Evolutionary conservation across 2,113 vertebrate species (phyloP), one percentile per base, ranked within the genome.

Genomic region (Strix uralensis): DNA sequence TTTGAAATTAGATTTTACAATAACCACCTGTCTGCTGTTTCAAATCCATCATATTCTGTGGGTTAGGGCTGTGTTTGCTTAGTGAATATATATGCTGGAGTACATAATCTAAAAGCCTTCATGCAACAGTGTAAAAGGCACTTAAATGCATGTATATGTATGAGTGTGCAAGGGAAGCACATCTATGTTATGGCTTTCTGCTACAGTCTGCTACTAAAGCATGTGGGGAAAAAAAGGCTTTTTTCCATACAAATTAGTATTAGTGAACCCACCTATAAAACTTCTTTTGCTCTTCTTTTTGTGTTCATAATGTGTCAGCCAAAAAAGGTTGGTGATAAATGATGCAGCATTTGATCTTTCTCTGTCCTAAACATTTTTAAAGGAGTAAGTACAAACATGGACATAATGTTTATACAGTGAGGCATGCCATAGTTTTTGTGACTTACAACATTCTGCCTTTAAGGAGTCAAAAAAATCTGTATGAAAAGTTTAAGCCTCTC

Each of bases 1-100:
- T 89, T 94, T 91, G 91, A 95, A 96, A 96, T 97, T 95, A 97
- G 95, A 96, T 96, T 96, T 96, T 92, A 92, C 94, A 92, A 88
- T 95, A 95, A 90, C 91, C 84, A 96, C 96, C 96, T 95, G 91
- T 94, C 92, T 94, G 54, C 81, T 91, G 78, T 42, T 95, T 79
- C 6, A 1, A 73, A 94, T 89, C 91, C 70, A 47, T 94, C 92
- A 73, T 91, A 25, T 88, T 81, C 62, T 77, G 54, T 34, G 89
- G 62, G 58, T 58, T 69, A 54, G 84, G 82, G 93, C 87, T 88
- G 65, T 51, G 63, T 67, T 63, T 88, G 89, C 87, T 71, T 19
- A 27, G 81, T 1, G 14, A 65, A 30, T 38, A 4, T 19, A 47
- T 46, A 71, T 86, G 63, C 78, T 77, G 44, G 66, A 92, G 89